Percentiles rank a stretch among this genome's conserved stretches.
phyloP scores from a whole-genome alignment of 2,888 invertebrate genomes.

The Apotomis capreana region DNA sequence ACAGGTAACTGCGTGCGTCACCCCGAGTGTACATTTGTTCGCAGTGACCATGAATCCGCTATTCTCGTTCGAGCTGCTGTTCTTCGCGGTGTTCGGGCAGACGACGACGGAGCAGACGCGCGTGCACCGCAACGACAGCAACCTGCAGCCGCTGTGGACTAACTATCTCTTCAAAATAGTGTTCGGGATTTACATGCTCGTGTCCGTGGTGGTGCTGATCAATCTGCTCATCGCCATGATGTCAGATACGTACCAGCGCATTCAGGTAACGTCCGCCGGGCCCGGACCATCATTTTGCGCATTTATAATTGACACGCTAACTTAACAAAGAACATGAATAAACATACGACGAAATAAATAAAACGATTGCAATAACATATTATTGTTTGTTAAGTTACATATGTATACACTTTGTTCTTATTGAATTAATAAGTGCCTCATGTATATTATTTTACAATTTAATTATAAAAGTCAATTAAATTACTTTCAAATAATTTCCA shows the following conservation, averaged over 20 bases:
- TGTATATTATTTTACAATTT: not conserved
- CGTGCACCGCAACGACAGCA: constrained; percentile 85
- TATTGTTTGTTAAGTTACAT: no score
- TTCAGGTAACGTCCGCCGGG: constrained; percentile 89
- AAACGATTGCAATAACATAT: constrained; percentile 25
- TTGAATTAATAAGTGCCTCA: no score
- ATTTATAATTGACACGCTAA: constrained; percentile 35
- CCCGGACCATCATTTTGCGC: constrained; percentile 30
- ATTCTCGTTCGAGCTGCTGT: constrained; percentile 97
- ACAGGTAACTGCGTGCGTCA: constrained; percentile 89
- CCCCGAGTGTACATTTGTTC: constrained; percentile 80
- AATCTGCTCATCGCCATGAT: constrained; percentile 99
- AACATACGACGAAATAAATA: constrained; percentile 25
- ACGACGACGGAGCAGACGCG: constrained; percentile 90
- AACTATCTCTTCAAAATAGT: constrained; percentile 93
- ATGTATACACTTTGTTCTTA: no score
- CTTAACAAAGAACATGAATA: constrained; percentile 29
- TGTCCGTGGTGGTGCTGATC: constrained; percentile 99
- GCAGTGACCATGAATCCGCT: constrained; percentile 96
- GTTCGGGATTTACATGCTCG: constrained; percentile 98
- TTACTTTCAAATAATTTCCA: no score
- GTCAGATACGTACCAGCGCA: constrained; percentile 99
- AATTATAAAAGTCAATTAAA: no score
- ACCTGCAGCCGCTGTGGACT: constrained; percentile 91
- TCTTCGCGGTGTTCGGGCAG: constrained; percentile 99